Evolutionary conservation across 2,888 invertebrate genomes (phyloP), one percentile per base, ranked within the genome.

Genomic region (Ashinkailepas kermadecensis): DNA sequence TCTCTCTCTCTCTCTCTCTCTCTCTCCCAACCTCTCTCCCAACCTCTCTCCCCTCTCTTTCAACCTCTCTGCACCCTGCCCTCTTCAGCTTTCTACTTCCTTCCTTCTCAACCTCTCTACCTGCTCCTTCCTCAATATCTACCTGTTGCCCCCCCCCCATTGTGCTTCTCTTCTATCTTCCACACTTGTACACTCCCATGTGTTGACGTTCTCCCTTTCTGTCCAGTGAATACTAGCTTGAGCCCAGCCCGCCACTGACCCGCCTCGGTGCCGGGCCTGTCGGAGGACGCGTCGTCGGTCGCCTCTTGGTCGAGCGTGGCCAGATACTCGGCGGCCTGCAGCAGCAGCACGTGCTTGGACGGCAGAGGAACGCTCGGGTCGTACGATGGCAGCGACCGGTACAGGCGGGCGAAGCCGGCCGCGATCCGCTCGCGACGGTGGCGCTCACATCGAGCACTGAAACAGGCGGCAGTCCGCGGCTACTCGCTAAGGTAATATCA

Each of bases 401-500:
- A 56, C 74, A 74, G 74, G 9, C 74, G 74, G 8, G 56, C 74
- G 54, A 74, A 56, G 21, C 54, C 74, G 21, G 74, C 56, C 54
- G 74, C 21, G 74, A 74, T 74, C 54, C 74, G 74, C 74, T 74
- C 74, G 4, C 74, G 74, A 56, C 74, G 74, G 56, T 74, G 74
- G 54, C 74, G 74, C 74, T 74, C 74, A 21, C 74, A 74, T 54
- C 74, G 74, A 8, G 74, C 74, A 56, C 74, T 74, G 70, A 18
- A 25, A 70, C 23, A 2, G 13, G 23, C 13, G 23, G 65, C 6
- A 21, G 25, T 7, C 25, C 1, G 9, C 1, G 25, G 25, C 11
- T 12, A 67, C n/a, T 12, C 12, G 11, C 1, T 4, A 25, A 13
- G 23, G 23, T 12, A 25, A 7, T 4, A 12, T 25, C 12, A 11